Evolutionary conservation across 2,797 vertebrate species (phyloP).

Genomic region (Spinus pinus): DNA sequence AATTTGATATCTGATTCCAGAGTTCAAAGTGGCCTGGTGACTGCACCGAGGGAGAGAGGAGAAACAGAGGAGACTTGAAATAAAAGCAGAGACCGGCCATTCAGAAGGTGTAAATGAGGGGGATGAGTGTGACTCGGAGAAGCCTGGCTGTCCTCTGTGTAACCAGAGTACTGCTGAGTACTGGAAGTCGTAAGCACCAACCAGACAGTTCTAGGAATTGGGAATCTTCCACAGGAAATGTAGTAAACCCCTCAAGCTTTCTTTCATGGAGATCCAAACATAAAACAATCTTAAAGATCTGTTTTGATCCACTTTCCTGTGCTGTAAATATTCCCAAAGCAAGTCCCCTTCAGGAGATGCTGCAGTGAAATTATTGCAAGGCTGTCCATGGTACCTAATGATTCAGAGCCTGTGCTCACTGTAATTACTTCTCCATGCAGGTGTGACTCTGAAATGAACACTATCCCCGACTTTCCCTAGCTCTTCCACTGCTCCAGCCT

Average conservation of each 20-base stretch:
- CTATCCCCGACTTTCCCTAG: not conserved
- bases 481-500: not conserved
- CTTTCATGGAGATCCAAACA: not conserved
- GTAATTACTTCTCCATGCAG: not conserved
- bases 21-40: not conserved
- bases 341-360: not conserved
- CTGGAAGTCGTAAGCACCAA: not conserved
- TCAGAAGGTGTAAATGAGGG: not conserved
- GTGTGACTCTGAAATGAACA: not conserved
- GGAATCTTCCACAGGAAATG: not conserved
- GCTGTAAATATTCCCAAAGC: not conserved
- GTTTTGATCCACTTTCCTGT: not conserved
- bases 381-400: not conserved
- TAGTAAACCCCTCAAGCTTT: not conserved
- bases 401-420: not conserved
- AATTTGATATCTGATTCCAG: not conserved
- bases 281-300: not conserved
- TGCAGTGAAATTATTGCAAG: not conserved
- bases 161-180: not conserved
- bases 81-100: not conserved
- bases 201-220: not conserved
- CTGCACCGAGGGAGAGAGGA: not conserved
- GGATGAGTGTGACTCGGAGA: not conserved
- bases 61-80: not conserved
- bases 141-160: not conserved